These are phyloP conservation scores for Parnassius orleans DNA, from an alignment of 2,888 invertebrate genomes.

Conservation along the genomic window DNA sequence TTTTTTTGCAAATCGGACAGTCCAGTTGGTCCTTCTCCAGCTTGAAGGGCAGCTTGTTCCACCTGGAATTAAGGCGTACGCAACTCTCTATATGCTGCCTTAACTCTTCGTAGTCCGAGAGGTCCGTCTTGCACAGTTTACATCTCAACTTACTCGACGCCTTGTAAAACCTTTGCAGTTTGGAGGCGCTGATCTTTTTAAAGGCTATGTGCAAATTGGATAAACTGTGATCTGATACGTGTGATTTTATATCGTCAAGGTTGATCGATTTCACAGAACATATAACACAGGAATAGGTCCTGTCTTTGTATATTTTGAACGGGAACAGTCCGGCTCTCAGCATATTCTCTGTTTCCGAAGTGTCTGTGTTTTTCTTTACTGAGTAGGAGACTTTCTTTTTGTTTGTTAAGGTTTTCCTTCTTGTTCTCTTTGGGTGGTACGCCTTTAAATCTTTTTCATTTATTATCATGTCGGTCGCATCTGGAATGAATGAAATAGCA, in stretches of 20 bases:
- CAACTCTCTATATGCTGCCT: constrained; percentile 58
- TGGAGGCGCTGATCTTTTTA: constrained; percentile 62
- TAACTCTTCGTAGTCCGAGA: constrained; percentile 51
- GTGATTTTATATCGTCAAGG: constrained; percentile 56
- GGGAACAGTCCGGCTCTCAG: constrained; percentile 60
- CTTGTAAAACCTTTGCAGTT: constrained; percentile 56
- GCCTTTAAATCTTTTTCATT: constrained; percentile 43
- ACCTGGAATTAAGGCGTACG: constrained; percentile 45
- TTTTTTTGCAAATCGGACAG: constrained; percentile 68
- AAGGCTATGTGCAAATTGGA: constrained; percentile 57
- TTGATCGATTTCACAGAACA: constrained; percentile 55
- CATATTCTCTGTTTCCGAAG: constrained; percentile 55
- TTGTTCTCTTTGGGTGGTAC: constrained; percentile 39
- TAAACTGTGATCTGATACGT: constrained; percentile 53
- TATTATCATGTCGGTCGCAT: constrained; percentile 45
- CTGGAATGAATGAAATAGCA: constrained; percentile 39
- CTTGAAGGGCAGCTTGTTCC: constrained; percentile 68
- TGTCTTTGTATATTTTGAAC: constrained; percentile 61
- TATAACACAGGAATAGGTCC: constrained; percentile 52
- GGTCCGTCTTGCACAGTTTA: constrained; percentile 60
- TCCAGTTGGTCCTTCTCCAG: constrained; percentile 70
- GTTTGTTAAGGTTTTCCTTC: constrained; percentile 28
- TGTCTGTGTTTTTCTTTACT: constrained; percentile 44
- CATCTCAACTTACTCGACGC: constrained; percentile 46
- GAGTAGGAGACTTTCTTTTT: constrained; percentile 43